phyloP scores from a whole-genome alignment of 2,113 vertebrate genomes.

The Pan troglodytes region DNA sequence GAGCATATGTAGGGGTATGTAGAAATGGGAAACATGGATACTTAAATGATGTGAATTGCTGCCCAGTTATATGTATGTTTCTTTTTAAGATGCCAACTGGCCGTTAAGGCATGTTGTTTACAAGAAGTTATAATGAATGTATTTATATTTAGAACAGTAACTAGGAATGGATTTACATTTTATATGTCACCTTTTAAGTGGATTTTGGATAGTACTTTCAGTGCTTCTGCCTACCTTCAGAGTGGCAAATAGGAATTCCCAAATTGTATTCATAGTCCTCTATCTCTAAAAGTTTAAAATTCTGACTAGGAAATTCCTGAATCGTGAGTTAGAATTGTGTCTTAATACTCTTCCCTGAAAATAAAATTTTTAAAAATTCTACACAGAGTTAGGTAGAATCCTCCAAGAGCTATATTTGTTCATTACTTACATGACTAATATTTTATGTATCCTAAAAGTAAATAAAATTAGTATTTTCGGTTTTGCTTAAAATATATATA shows the following conservation, averaged over 20 bases:
- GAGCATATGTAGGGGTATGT: neutral
- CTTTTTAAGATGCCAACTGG: neutral
- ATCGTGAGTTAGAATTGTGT: constrained; percentile 1
- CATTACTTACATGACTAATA: neutral
- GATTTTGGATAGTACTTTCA: neutral
- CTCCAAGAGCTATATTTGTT: neutral
- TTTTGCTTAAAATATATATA: neutral
- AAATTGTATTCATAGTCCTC: neutral
- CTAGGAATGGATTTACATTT: neutral
- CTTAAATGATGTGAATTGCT: neutral
- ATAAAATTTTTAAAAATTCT: constrained; percentile 38
- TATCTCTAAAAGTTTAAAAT: neutral
- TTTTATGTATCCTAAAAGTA: constrained; percentile 12
- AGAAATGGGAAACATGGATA: neutral
- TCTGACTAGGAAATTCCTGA: constrained; percentile 9
- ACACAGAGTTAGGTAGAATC: neutral
- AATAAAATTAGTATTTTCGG: neutral
- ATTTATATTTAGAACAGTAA: constrained; percentile 36
- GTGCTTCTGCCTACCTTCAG: neutral
- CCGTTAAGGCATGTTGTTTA: neutral
- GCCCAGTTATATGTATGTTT: neutral
- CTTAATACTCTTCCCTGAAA: neutral
- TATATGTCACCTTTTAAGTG: neutral
- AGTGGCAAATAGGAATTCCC: neutral
- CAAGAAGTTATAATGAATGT: constrained; percentile 4